A percentile compares a stretch with the other conserved stretches of the same genome.
These are phyloP conservation scores for Drosophila tsacasi DNA, from an alignment of 1,140 invertebrate genomes.

Conservation along the genomic window DNA sequence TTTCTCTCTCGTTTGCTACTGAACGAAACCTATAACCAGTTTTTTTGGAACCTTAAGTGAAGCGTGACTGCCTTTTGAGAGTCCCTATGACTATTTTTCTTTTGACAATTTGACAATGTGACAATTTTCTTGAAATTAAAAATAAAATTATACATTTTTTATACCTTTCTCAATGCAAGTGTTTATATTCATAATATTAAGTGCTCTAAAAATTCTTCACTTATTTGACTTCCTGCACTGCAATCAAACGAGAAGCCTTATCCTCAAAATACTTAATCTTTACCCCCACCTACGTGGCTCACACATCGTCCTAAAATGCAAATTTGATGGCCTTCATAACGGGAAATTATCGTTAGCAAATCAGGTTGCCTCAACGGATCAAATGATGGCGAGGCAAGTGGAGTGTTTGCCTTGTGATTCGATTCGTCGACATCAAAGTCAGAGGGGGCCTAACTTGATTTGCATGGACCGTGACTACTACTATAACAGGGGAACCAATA, in stretches of 20 bases:
- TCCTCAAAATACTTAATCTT: too few relatives aligned
- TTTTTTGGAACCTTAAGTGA: too few relatives aligned
- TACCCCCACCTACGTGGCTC: too few relatives aligned
- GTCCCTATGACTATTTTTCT: too few relatives aligned
- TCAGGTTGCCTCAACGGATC: conserved; percentile 65
- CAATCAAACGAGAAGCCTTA: not conserved
- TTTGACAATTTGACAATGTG: too few relatives aligned
- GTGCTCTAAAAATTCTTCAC: too few relatives aligned
- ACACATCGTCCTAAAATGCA: conserved; percentile 30
- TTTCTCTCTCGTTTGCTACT: not conserved
- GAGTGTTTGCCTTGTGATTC: conserved; percentile 56
- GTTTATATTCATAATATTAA: not conserved
- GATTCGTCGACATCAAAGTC: conserved; percentile 66
- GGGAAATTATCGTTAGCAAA: conserved; percentile 73
- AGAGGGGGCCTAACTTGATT: conserved; percentile 61
- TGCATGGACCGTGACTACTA: conserved; percentile 49
- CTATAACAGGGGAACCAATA: conserved; percentile 1
- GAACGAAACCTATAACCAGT: too few relatives aligned
- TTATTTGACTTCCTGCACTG: not conserved
- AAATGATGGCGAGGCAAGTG: conserved; percentile 48
- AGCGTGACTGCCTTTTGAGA: too few relatives aligned
- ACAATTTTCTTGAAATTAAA: too few relatives aligned
- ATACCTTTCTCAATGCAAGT: not conserved
- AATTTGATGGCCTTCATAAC: conserved; percentile 55
- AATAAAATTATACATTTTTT: not conserved